Evolutionary conservation across 2,888 invertebrate species (phyloP), one percentile per base, ranked within the genome.

Genomic region (Ophion ventricosus): DNA sequence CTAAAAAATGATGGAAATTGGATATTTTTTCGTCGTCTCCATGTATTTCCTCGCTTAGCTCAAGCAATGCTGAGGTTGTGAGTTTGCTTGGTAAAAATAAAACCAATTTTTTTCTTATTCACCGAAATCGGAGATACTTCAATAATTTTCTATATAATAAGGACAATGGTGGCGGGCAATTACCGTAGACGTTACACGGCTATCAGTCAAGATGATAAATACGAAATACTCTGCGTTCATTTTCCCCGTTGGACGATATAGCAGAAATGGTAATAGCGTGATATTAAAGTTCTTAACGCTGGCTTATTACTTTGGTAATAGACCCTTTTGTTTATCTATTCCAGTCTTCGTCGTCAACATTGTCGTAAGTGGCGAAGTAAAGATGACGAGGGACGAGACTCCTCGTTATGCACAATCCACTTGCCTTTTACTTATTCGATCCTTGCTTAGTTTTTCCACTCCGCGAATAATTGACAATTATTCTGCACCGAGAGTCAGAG

Each of bases 251-350:
- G 35, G 69, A 35, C 35, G 17, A 72, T 64, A 29, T 63, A 54
- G 57, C 26, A 63, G 40, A 83, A 76, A 72, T 73, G 25, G 63
- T 73, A 80, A 84, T 74, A 69, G 59, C 57, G 25, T 40, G 80
- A 35, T 57, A 73, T 84, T 80, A 74, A 64, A 80, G 49, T 87
- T 86, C 87, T 90, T 89, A 89, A 90, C 90, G 81, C 84, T 59
- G 85, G 86, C 86, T 88, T 87, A 90, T 90, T 90, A 90, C 86
- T 85, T 82, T 49, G 80, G 84, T 90, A 90, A 90, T 89, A 85
- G 87, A 84, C 82, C 87, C 84, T 87, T 87, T 87, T 88, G 88
- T 90, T 87, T 87, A 88, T 86, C 81, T 69, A 77, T 77, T 74
- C 74, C 56, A 67, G 69, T 69, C 29, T 56, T 64, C 43, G 40